Evolutionary conservation across 2,888 invertebrate species (phyloP).

Genomic region (Alentia gelatinosa): DNA sequence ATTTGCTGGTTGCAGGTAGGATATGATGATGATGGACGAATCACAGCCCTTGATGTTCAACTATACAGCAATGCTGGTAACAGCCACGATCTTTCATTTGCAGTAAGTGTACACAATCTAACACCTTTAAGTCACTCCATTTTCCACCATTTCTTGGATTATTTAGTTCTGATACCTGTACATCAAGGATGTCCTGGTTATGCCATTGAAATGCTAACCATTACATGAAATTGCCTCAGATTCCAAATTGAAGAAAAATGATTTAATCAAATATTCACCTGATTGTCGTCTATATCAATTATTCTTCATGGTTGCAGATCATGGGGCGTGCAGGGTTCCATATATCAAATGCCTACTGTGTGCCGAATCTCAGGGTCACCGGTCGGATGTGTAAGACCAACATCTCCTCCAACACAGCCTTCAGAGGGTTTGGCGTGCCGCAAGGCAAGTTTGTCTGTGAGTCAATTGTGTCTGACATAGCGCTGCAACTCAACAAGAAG

Average conservation of each 20-base stretch:
- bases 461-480: slow-evolving; percentile 79
- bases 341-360: slow-evolving; percentile 85
- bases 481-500: slow-evolving; percentile 78
- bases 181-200: no score
- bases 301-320: no score
- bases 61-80: slow-evolving; percentile 92
- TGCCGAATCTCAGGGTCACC: slow-evolving; percentile 88
- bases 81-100: slow-evolving; percentile 87
- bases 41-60: slow-evolving; percentile 87
- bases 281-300: no score
- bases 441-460: slow-evolving; percentile 73
- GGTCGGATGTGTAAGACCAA: slow-evolving; percentile 90
- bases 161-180: no score
- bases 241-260: no score
- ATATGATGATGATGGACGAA: slow-evolving; percentile 87
- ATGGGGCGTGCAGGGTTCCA: slow-evolving; percentile 91
- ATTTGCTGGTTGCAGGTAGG: slow-evolving; percentile 83
- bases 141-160: no score
- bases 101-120: no score
- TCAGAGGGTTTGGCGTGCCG: slow-evolving; percentile 83
- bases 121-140: no score
- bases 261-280: no score
- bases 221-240: no score
- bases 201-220: no score
- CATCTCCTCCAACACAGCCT: slow-evolving; percentile 94